These are phyloP conservation scores for Rhyacophila evoluta DNA, from an alignment of 2,888 invertebrate genomes.

Conservation along the genomic window DNA sequence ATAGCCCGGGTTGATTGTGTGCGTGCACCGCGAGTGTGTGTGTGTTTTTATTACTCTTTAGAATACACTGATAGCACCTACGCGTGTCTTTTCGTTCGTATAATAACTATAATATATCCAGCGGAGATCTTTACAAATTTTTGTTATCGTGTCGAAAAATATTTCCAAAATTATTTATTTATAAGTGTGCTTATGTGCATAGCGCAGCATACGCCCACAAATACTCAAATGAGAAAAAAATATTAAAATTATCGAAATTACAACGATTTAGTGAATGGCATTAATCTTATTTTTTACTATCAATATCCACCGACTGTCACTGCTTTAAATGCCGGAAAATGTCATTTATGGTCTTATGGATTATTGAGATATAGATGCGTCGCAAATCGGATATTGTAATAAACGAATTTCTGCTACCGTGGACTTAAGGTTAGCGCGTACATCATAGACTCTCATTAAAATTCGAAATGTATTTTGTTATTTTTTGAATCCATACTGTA, in stretches of 20 bases:
- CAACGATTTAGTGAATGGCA: background rate
- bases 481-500: no score
- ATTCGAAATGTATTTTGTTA: no score
- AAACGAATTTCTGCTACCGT: no score
- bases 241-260: conserved; percentile 10
- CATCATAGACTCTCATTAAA: no score
- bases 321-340: background rate
- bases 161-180: background rate
- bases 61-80: background rate
- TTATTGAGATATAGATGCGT: background rate
- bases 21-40: background rate
- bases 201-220: background rate
- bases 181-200: background rate
- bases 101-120: background rate
- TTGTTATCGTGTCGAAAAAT: background rate
- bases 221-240: background rate
- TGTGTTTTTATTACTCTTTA: background rate
- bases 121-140: background rate
- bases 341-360: background rate
- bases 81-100: background rate
- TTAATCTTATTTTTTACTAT: conserved; percentile 5
- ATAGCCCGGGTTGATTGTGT: background rate
- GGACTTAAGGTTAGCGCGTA: no score
- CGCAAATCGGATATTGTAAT: no score
- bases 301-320: background rate